phyloP scores from a whole-genome alignment of 2,113 vertebrate genomes.

The Rutilus rutilus region DNA sequence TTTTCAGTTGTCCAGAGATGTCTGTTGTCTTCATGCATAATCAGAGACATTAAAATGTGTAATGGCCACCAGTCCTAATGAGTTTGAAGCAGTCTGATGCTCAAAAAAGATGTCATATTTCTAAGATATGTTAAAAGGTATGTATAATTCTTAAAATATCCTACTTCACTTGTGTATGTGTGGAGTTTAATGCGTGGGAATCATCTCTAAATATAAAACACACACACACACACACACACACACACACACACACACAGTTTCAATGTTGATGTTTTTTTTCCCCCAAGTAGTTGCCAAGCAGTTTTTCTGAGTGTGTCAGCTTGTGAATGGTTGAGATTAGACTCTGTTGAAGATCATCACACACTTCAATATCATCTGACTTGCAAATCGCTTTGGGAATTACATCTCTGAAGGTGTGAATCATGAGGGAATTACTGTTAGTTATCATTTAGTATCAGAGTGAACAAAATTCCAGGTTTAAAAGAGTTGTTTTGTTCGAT shows the following conservation, averaged over 20 bases:
- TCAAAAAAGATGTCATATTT: neutral
- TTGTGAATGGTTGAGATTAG: neutral
- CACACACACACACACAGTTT: neutral
- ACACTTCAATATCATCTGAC: neutral
- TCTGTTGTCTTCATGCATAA: neutral
- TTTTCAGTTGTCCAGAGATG: neutral
- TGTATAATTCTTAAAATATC: too few relatives aligned
- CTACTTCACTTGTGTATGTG: too few relatives aligned
- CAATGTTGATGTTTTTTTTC: neutral
- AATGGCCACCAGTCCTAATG: neutral
- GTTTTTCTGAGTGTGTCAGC: neutral
- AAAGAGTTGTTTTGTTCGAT: neutral
- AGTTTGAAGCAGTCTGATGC: neutral
- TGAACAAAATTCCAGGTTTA: neutral
- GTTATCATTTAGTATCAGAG: neutral
- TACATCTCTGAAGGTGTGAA: neutral
- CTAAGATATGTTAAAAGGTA: neutral
- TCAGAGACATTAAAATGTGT: neutral
- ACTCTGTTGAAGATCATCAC: neutral
- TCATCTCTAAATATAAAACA: neutral
- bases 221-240: too few relatives aligned
- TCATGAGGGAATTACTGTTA: neutral
- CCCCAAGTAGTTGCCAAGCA: neutral
- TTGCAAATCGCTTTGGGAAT: neutral
- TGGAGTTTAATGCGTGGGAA: neutral